Base-by-base conservation (phyloP, 2,113 vertebrate species). In the Otolemur garnettii region DNA sequence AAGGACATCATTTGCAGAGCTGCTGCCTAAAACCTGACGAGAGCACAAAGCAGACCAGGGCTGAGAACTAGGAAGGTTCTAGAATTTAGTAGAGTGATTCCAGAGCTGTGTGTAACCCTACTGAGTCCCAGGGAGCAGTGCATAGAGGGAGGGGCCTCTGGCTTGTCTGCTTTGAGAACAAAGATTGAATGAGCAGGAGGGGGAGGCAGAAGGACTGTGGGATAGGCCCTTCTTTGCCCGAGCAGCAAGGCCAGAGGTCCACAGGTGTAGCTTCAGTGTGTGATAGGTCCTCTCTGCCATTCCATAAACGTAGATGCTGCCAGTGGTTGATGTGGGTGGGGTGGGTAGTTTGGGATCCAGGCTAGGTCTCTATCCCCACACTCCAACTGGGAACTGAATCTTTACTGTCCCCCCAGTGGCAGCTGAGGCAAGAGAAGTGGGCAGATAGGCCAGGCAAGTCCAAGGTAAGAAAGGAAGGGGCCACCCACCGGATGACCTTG, bases 401-500 rank as follows among this genome's bases (percentile, higher is more conserved):
- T 77, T 74, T 45, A 42, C 35, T 81, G 42, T 74, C 71, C 50
- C 50, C 38, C 14, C 22, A 59, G 69, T 1, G 38, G 60, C n/a
- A 80, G 81, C n/a, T 74, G 26, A 93, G 64, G 68, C 15, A n/a
- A 45, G 24, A 62, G 7, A 15, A 45, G 42, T 12, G 10, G 75
- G 19, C 28, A 38, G 38, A 45, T 0, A 33, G 59, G 24, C 0
- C 0, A 1, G 60, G 71, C 50, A 92, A 57, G 38, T n/a, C 2
- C 80, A 78, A 42, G 30, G 45, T 0, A 50, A 62, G 50, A 28
- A 2, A 72, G 66, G 2, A 10, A 59, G 0, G 26, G n/a, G 68
- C 53, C 83, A 95, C 98, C 98, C 98, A 99, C 99, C 99, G 99
- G 98, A 99, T 99, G 98, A 99, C 99, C 98, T 99, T 99, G 98